Base-by-base conservation (phyloP, 1,140 invertebrate genomes). In the Odontomachus brunneus region DNA sequence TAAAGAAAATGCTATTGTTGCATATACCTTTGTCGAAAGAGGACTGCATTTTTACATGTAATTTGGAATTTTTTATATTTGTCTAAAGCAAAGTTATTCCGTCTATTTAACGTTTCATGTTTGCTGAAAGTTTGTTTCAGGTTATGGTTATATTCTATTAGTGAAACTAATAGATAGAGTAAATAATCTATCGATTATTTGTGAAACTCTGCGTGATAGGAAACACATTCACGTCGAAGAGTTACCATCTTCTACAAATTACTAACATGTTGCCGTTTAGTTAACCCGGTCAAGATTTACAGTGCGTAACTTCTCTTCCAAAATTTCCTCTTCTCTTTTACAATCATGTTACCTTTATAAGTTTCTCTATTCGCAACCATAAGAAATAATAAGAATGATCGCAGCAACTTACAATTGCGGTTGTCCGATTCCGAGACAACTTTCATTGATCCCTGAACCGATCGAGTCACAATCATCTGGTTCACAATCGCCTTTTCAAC, bases 321-420 rank as follows among this genome's bases (percentile, higher is more conserved):
- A 76, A 76, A 57, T 38, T 17, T 44, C 29, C 29, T 33, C 29
- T 33, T 33, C 5, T 33, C 9, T 44, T 11, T 44, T 22, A 0
- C 38, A 83, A 73, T 22, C 65, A 86, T 80, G 74, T 69, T 22
- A 57, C 14, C n/a, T 0, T 3, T 19, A 60, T 38, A 49, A 55
- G 3, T 33, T n/a, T n/a, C 2, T 2, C 29, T 49, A 59, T 26
- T 51, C 14, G 15, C n/a, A 48, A 26, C 14, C 11, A 4, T 65
- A 26, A 60, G 12, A 5, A 29, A n/a, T n/a, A 24, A 15, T 59
- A 82, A 86, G 67, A 12, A 92, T 92, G 89, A 91, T 91, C 51
- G 48, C 48, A 1, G 72, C 89, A 9, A 87, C 87, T 65, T 57
- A 63, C 29, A 89, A 85, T 4, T 91, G 91, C 44, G 91, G 90